These are phyloP conservation scores for Cricetomys ansorgei DNA, from an alignment of 2,113 vertebrate species.

Conservation along the genomic window DNA sequence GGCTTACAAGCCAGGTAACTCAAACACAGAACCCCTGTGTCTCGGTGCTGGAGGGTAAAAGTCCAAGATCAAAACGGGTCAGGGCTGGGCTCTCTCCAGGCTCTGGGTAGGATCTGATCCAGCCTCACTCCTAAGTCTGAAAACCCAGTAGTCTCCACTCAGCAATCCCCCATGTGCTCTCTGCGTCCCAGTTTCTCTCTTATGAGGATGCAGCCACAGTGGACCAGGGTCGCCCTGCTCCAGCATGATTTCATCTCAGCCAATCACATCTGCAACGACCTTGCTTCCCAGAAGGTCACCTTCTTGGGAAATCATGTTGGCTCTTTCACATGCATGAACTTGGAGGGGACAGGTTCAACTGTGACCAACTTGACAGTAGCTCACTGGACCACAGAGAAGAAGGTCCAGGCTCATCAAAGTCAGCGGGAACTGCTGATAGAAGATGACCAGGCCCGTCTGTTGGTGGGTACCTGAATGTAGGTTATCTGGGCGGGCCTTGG, in stretches of 20 bases:
- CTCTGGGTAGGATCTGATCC: too few species aligned
- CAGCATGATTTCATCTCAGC: not conserved
- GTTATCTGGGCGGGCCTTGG: not conserved
- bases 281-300: not conserved
- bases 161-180: fast-evolving
- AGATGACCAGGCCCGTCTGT: not conserved
- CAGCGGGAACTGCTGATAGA: not conserved
- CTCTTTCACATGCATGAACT: not conserved
- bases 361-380: fast-evolving
- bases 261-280: not conserved
- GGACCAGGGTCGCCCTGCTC: not conserved
- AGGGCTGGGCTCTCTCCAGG: not conserved
- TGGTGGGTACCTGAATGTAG: not conserved
- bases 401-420: fast-evolving
- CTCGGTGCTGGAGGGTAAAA: not conserved
- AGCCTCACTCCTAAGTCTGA: not conserved
- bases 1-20: not conserved
- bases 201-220: not conserved
- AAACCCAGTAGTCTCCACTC: fast-evolving
- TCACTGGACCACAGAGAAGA: not conserved
- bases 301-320: not conserved
- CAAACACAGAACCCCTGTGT: not conserved
- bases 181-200: not conserved
- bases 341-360: not conserved
- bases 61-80: not conserved